Conservation (phyloP, 2,888 invertebrate species). For the Macrophya annulata region DNA sequence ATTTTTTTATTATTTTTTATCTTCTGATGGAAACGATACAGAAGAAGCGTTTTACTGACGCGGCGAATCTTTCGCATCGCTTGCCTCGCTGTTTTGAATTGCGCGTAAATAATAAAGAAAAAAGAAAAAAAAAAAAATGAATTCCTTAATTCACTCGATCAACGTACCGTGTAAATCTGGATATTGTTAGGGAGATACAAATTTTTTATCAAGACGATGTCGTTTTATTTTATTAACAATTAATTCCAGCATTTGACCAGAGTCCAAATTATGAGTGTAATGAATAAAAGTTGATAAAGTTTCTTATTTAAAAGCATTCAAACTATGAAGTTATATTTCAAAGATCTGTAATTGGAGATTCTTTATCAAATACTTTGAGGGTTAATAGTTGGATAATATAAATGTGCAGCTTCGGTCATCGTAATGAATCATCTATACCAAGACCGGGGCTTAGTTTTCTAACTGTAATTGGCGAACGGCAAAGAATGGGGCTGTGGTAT, state of each 20-base stretch:
- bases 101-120: neutral
- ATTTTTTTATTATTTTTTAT: conserved; percentile 16
- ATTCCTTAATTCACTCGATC: neutral
- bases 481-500: conserved; percentile 32
- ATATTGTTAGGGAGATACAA: neutral
- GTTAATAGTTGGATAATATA: neutral
- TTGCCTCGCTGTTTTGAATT: conserved; percentile 23
- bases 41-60: conserved; percentile 25
- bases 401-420: neutral
- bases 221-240: neutral
- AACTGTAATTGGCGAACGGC: conserved; percentile 19
- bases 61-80: conserved; percentile 25
- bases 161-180: neutral
- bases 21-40: conserved; percentile 36
- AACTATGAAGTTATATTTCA: neutral
- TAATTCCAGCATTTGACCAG: neutral
- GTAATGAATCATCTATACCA: neutral
- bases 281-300: neutral
- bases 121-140: neutral
- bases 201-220: neutral
- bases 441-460: neutral
- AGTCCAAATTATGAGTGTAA: neutral
- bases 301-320: neutral
- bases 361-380: neutral
- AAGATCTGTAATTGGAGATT: neutral